Percentiles rank a stretch among this genome's conserved stretches.
These are phyloP conservation scores for Eurystomus glaucurus DNA, from an alignment of 2,797 vertebrate species.

Conservation along the genomic window DNA sequence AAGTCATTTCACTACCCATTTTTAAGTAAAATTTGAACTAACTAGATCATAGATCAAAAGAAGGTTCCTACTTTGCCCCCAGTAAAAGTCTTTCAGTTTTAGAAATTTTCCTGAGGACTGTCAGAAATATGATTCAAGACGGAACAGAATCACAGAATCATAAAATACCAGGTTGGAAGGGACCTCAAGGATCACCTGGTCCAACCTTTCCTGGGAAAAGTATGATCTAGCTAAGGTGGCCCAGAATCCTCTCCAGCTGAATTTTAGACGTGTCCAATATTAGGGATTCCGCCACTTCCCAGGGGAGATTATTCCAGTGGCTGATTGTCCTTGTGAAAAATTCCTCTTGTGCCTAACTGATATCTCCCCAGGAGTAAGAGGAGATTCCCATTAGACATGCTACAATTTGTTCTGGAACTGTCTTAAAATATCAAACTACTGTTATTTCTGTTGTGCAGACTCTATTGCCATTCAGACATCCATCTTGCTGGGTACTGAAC, in stretches of 20 bases:
- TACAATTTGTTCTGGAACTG: not conserved
- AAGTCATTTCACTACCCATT: not conserved
- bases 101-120: not conserved
- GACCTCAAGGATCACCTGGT: not conserved
- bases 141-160: not conserved
- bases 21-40: not conserved
- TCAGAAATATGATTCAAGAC: not conserved
- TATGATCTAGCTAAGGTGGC: not conserved
- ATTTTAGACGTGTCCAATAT: not conserved
- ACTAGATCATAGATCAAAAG: not conserved
- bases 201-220: not conserved
- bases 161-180: not conserved
- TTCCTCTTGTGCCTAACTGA: not conserved
- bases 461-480: not conserved
- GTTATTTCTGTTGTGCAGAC: not conserved
- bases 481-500: rapidly evolving
- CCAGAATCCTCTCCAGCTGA: not conserved
- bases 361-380: not conserved
- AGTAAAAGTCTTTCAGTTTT: not conserved
- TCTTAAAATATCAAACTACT: not conserved
- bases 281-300: no score
- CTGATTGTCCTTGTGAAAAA: not conserved
- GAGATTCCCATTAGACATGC: not conserved
- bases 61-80: not conserved
- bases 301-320: not conserved